Evolutionary conservation across 2,797 vertebrate genomes (phyloP), one percentile per base, ranked within the genome.

Genomic region (Echiichthys vipera): DNA sequence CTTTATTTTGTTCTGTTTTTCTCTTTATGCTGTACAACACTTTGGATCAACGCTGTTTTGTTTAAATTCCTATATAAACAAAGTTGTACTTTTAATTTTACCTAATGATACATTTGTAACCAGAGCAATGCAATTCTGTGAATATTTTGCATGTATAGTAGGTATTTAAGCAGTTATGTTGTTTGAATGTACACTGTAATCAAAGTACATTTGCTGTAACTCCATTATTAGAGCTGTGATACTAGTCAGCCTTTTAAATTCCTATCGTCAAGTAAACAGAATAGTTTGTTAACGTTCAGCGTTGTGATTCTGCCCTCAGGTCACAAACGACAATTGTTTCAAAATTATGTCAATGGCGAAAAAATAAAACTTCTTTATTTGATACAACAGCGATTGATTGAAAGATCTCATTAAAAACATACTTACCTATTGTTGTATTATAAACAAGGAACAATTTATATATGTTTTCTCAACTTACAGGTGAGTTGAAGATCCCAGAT

Each of bases 401-500:
- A 39, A 25, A 22, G 13, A 51, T 20, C 9, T 4, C 0, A 45
- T 15, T 64, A 1, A 30, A 36, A 15, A 25, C 7, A 40, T 47
- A 29, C 2, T 7, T 46, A 10, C 20, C 17, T 13, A 15, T 18
- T 51, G 37, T 36, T 42, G 7, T 15, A 24, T 8, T 62, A 2
- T 9, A 55, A 43, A 45, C 24, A 32, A 61, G 0, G 0, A 17
- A 20, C 43, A 1, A 49, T 47, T 3, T 10, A 22, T 54, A 3
- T 25, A 3, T 46, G n/a, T 5, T 56, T 51, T 57, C 42, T n/a
- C 22, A 58, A 36, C 56, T 1, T 59, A 56, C 77, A 97, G 96
- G 94, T 62, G 96, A 96, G 78, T 93, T 96, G 37, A 97, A 96
- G 74, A 95, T 98, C 12, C 95, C 95, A 0, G 71, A 90, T n/a